Evolutionary conservation across 2,888 invertebrate species (phyloP).

Genomic region (Mayetiola destructor): DNA sequence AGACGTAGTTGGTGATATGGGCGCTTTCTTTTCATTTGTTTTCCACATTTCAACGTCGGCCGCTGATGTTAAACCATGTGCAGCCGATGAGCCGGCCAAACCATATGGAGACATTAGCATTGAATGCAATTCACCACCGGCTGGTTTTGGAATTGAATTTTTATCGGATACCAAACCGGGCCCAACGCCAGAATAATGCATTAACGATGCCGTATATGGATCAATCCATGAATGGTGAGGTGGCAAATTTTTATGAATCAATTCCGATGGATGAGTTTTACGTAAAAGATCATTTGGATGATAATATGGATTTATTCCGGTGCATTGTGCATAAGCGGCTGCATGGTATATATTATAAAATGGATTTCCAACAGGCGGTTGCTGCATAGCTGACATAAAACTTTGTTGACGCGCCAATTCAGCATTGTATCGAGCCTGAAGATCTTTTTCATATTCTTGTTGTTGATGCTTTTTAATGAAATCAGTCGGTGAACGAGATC

Average conservation of each 20-base stretch:
- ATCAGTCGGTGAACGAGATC: background rate
- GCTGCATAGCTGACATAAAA: background rate
- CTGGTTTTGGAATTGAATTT: background rate
- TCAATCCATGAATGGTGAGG: conserved; percentile 8
- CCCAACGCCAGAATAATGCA: background rate
- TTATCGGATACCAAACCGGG: background rate
- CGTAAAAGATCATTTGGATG: conserved; percentile 11
- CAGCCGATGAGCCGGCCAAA: background rate
- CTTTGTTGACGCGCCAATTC: background rate
- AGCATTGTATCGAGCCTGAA: background rate
- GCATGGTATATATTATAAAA: background rate
- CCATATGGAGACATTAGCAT: conserved; percentile 3
- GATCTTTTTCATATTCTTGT: background rate
- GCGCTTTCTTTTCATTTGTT: background rate
- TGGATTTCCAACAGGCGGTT: background rate
- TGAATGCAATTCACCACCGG: background rate
- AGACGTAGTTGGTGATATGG: conserved; percentile 22
- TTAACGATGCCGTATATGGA: conserved; percentile 1
- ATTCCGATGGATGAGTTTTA: background rate
- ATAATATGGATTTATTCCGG: conserved; percentile 12
- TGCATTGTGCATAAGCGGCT: conserved; percentile 15
- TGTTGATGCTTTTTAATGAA: background rate
- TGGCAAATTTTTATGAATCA: background rate
- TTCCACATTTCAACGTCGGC: background rate
- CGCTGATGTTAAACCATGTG: background rate